Conservation (phyloP, 2,888 invertebrate genomes). For the Merodon equestris region DNA sequence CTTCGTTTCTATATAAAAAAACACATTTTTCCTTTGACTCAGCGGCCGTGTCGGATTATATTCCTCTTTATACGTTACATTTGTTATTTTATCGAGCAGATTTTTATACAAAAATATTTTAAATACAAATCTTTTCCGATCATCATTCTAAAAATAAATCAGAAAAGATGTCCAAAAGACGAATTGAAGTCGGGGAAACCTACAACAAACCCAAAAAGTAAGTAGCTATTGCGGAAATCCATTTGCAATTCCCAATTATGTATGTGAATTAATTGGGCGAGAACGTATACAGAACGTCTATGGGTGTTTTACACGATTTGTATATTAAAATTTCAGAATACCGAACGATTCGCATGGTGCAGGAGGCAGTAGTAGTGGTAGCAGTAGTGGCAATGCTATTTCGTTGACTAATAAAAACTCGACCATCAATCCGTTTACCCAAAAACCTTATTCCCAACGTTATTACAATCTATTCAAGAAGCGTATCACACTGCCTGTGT, state of each 20-base stretch:
- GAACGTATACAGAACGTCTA: no score
- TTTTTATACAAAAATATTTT: no score
- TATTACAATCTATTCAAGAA: conserved; percentile 94
- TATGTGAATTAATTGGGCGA: no score
- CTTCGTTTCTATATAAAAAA: conserved; percentile 51
- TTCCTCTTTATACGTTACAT: conserved; percentile 69
- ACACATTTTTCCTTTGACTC: conserved; percentile 53
- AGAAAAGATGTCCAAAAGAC: conserved; percentile 86
- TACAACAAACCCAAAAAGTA: conserved; percentile 89
- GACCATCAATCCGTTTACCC: conserved; percentile 88
- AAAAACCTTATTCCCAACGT: conserved; percentile 90
- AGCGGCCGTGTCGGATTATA: conserved; percentile 40
- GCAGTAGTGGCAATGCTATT: conserved; percentile 75
- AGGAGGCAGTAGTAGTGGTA: not conserved
- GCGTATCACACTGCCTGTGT: conserved; percentile 95
- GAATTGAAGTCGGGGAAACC: conserved; percentile 92
- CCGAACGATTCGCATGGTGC: conserved; percentile 16
- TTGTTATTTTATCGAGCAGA: conserved; percentile 69
- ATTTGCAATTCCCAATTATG: conserved; percentile 24
- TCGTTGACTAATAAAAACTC: conserved; percentile 77
- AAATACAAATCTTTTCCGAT: no score
- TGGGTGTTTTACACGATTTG: no score
- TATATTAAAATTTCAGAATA: conserved; percentile 9
- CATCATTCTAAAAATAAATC: not conserved
- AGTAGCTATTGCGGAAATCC: conserved; percentile 72